phyloP scores from a whole-genome alignment of 1,140 invertebrate genomes.

The Dendroctonus valens region DNA sequence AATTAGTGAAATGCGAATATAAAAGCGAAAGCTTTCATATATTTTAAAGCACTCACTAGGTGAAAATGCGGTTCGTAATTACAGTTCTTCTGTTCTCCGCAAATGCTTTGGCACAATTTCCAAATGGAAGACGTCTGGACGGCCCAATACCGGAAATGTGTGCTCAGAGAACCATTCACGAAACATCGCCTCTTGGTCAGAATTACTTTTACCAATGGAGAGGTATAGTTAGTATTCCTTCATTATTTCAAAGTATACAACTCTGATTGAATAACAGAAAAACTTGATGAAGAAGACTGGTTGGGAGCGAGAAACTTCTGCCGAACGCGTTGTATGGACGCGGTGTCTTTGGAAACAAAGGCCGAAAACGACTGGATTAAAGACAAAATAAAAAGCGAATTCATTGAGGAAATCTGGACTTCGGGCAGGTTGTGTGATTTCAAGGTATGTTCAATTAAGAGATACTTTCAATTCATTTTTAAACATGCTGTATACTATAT shows the following conservation, averaged over 20 bases:
- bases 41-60: not conserved
- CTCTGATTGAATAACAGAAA: slow-evolving; percentile 48
- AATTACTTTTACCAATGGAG: slow-evolving; percentile 83
- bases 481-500: too few species aligned
- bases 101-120: slow-evolving; percentile 59
- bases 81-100: slow-evolving; percentile 22
- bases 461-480: too few species aligned
- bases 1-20: too few species aligned
- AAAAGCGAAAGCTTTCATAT: not conserved
- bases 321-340: slow-evolving; percentile 81
- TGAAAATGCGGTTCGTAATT: slow-evolving; percentile 28
- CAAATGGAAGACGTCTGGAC: slow-evolving; percentile 67
- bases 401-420: slow-evolving; percentile 80
- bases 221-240: slow-evolving; percentile 52
- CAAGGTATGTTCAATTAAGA: slow-evolving; percentile 35
- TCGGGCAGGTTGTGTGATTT: slow-evolving; percentile 81
- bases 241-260: too few species aligned
- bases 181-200: slow-evolving; percentile 60
- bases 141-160: slow-evolving; percentile 69
- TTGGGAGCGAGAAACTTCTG: slow-evolving; percentile 78
- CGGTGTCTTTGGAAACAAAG: slow-evolving; percentile 76
- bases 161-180: slow-evolving; percentile 66
- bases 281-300: slow-evolving; percentile 69
- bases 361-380: slow-evolving; percentile 83
- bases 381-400: slow-evolving; percentile 67